phyloP scores from a whole-genome alignment of 2,797 vertebrate genomes.

The Leptatherina wallacei region DNA sequence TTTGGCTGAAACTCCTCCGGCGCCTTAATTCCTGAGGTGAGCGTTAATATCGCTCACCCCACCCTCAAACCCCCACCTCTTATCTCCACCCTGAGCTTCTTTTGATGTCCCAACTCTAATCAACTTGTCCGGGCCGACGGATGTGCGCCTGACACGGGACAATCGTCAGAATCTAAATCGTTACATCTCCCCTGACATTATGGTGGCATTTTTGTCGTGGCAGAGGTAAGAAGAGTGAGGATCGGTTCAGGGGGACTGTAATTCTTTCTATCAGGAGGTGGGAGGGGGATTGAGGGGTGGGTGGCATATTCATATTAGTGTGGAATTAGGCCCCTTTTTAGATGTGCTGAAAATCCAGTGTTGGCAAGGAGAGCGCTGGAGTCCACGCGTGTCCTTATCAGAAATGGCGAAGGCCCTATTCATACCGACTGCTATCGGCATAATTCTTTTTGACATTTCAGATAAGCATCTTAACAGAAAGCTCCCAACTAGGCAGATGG shows the following conservation, averaged over 20 bases:
- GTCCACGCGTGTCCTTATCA: slow-evolving; percentile 77
- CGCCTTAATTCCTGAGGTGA: slow-evolving; percentile 67
- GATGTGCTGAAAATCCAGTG: slow-evolving; percentile 70
- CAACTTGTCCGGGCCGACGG: slow-evolving; percentile 73
- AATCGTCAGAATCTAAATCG: slow-evolving; percentile 84
- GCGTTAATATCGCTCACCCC: slow-evolving; percentile 53
- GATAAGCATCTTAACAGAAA: slow-evolving; percentile 80
- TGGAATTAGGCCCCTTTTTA: slow-evolving; percentile 80
- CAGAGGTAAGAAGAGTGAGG: slow-evolving; percentile 76
- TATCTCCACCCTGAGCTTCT: slow-evolving; percentile 76
- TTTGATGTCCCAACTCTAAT: slow-evolving; percentile 84
- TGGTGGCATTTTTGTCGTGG: slow-evolving; percentile 87
- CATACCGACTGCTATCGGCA: slow-evolving; percentile 78
- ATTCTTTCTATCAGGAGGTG: slow-evolving; percentile 61
- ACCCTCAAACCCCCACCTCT: slow-evolving; percentile 42
- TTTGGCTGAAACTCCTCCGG: slow-evolving; percentile 69
- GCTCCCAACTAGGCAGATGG: slow-evolving; percentile 64
- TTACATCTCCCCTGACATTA: slow-evolving; percentile 88
- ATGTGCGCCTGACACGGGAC: slow-evolving; percentile 75
- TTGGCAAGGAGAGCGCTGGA: slow-evolving; percentile 49
- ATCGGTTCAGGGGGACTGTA: slow-evolving; percentile 75
- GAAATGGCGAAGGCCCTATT: slow-evolving; percentile 67
- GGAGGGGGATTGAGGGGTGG: slow-evolving; percentile 22
- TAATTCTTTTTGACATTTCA: slow-evolving; percentile 86
- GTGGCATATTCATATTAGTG: slow-evolving; percentile 84